Percentiles rank a stretch among this genome's conserved stretches.
Evolutionary conservation across 2,113 vertebrate species (phyloP).

Genomic region (Psephotus haematonotus): DNA sequence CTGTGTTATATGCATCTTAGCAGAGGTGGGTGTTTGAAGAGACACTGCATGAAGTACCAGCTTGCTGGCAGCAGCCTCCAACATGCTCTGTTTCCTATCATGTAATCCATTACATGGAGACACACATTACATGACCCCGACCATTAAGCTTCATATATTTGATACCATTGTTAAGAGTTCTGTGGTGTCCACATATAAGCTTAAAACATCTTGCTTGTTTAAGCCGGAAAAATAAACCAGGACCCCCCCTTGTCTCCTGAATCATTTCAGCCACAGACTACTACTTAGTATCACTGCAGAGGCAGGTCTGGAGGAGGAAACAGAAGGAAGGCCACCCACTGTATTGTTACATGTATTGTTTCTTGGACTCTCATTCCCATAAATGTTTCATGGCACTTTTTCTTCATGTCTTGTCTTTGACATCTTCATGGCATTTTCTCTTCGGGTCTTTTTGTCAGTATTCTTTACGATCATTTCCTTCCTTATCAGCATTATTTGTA

Average conservation of each 20-base stretch:
- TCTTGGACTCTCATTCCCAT: neutral
- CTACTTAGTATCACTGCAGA: neutral
- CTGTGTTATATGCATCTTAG: neutral
- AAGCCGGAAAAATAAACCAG: neutral
- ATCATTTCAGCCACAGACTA: neutral
- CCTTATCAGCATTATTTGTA: neutral
- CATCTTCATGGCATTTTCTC: neutral
- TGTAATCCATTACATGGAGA: neutral
- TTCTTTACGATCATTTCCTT: neutral
- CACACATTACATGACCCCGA: neutral
- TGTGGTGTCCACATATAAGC: neutral
- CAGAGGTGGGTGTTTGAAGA: neutral
- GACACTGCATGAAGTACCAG: fast-evolving
- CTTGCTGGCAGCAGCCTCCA: neutral
- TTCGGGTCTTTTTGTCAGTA: neutral
- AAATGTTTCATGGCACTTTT: neutral
- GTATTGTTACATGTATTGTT: neutral
- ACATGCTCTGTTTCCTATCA: fast-evolving
- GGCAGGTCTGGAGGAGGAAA: neutral
- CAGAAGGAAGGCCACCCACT: neutral
- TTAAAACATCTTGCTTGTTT: neutral
- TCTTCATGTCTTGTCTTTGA: neutral
- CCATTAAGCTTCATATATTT: neutral
- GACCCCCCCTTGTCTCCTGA: neutral
- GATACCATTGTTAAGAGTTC: neutral